phyloP scores from a whole-genome alignment of 1,140 invertebrate genomes.

The Zaprionus gabonicus region DNA sequence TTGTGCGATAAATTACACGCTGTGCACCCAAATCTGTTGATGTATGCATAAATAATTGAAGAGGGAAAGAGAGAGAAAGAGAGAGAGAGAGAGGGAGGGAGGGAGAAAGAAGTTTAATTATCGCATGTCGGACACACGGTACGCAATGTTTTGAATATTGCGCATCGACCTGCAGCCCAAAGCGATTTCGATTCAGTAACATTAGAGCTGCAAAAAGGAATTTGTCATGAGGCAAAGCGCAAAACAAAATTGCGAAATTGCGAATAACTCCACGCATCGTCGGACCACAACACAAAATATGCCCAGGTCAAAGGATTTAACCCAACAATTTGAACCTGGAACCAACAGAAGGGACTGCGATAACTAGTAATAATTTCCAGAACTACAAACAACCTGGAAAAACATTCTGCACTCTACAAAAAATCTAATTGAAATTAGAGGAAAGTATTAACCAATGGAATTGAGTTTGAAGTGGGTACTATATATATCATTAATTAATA shows the following conservation, averaged over 20 bases:
- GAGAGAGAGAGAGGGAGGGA: conserved; percentile 29
- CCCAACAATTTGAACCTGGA: no score
- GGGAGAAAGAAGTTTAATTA: conserved; percentile 72
- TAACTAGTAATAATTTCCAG: no score
- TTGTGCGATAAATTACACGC: conserved; percentile 65
- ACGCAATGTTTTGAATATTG: conserved; percentile 67
- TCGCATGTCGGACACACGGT: conserved; percentile 44
- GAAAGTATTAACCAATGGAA: no score
- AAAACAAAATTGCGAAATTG: conserved; percentile 67
- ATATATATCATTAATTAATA: no score
- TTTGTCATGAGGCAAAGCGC: conserved; percentile 47
- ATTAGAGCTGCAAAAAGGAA: conserved; percentile 32
- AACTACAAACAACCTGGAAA: no score
- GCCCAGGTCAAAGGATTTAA: conserved; percentile 38
- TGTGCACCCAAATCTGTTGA: conserved; percentile 25
- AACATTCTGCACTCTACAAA: no score
- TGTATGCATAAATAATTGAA: conserved; percentile 74
- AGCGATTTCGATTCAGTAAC: conserved; percentile 47
- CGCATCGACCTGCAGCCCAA: conserved; percentile 20
- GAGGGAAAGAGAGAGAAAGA: conserved; percentile 34
- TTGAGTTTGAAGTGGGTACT: no score
- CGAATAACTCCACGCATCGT: no score
- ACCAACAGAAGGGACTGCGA: no score
- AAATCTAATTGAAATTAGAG: no score
- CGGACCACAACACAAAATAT: conserved; percentile 46